Evolutionary conservation across 2,113 vertebrate species (phyloP).

Genomic region (Cochlearius cochlearius): DNA sequence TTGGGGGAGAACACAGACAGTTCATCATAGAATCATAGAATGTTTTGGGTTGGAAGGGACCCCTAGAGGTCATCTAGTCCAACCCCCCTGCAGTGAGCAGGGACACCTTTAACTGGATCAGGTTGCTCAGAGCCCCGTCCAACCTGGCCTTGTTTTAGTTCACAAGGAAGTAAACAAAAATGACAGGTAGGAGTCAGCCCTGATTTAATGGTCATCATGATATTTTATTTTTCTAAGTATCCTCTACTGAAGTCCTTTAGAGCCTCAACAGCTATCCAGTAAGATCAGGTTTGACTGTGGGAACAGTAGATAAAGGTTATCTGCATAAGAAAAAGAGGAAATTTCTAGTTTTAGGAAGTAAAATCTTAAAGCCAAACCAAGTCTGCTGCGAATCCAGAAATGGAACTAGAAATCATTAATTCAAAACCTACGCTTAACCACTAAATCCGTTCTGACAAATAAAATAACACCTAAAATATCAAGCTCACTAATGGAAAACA

Average conservation of each 20-base stretch:
- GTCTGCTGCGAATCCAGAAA: not conserved
- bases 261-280: not conserved
- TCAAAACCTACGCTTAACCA: not conserved
- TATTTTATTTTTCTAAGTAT: not conserved
- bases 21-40: no score
- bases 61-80: no score
- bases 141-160: no score
- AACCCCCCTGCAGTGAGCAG: no score
- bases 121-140: no score
- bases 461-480: not conserved
- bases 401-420: not conserved
- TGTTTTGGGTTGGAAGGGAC: no score
- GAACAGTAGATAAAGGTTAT: not conserved
- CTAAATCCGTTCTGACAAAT: not conserved
- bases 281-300: not conserved
- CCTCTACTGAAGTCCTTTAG: not conserved
- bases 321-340: not conserved
- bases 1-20: not conserved
- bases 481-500: not conserved
- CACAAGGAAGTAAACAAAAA: not conserved
- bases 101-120: no score
- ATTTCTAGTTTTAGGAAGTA: not conserved
- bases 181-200: not conserved
- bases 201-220: not conserved
- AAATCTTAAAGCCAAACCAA: not conserved